A percentile compares a stretch with the other conserved stretches of the same genome.
Conservation (phyloP, 2,888 invertebrate species). For the Imbricaverruca yamaguchii region DNA sequence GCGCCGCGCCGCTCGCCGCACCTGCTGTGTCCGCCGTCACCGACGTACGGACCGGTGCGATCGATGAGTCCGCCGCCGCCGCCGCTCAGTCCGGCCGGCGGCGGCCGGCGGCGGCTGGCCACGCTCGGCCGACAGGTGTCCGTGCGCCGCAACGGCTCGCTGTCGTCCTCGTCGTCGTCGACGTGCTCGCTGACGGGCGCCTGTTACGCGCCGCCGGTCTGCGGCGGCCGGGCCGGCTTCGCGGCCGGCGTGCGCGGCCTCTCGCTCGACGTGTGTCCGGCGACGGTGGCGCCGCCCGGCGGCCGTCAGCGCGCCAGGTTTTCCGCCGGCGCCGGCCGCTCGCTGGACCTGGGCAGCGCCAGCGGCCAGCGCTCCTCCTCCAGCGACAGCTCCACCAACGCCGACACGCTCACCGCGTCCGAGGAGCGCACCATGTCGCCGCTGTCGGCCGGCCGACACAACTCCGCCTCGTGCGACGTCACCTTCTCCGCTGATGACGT, state of each 20-base stretch:
- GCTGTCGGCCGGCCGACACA: neutral
- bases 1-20: constrained; percentile 13
- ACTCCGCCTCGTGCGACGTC: neutral
- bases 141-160: neutral
- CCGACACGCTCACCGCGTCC: neutral
- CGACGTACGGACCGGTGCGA: neutral
- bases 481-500: neutral
- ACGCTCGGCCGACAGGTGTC: neutral
- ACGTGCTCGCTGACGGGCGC: neutral
- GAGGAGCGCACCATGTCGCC: neutral
- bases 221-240: no score
- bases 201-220: no score
- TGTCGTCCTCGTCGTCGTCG: neutral
- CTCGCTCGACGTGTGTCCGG: neutral
- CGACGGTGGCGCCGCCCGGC: neutral
- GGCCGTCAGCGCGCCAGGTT: neutral
- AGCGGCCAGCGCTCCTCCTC: neutral
- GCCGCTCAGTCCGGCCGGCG: neutral
- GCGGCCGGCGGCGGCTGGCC: neutral
- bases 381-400: neutral
- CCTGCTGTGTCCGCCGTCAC: constrained; percentile 2
- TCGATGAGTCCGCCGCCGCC: constrained; percentile 4
- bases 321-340: neutral
- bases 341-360: neutral
- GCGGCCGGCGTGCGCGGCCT: no score